These are phyloP conservation scores for Falco biarmicus DNA, from an alignment of 2,797 vertebrate genomes.

Conservation along the genomic window DNA sequence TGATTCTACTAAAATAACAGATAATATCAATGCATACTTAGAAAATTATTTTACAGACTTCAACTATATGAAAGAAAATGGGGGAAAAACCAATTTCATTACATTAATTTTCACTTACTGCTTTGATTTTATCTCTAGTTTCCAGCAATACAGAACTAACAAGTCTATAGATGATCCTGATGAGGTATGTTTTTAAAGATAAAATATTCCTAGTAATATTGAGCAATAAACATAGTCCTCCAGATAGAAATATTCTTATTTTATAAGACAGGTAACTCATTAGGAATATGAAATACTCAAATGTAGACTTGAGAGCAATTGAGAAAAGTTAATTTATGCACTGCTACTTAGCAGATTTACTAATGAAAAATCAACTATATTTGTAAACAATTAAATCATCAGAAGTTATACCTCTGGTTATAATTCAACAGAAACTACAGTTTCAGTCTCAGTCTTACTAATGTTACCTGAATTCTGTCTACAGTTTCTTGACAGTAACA, in stretches of 20 bases:
- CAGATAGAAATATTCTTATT: neutral
- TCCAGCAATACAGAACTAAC: constrained; percentile 13
- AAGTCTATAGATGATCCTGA: constrained; percentile 8
- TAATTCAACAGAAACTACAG: neutral
- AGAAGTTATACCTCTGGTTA: neutral
- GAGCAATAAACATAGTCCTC: neutral
- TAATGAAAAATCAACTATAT: neutral
- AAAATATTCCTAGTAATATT: neutral
- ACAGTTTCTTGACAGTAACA: neutral
- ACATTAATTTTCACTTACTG: constrained; percentile 31
- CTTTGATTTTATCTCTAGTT: constrained; percentile 62
- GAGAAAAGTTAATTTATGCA: neutral
- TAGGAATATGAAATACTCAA: neutral
- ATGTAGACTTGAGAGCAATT: neutral
- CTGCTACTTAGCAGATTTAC: neutral
- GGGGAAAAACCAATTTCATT: neutral
- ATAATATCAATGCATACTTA: neutral
- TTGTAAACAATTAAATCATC: neutral
- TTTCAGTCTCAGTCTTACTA: neutral
- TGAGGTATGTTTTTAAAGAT: constrained; percentile 63
- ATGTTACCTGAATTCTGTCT: neutral
- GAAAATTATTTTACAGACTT: neutral
- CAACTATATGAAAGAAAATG: neutral
- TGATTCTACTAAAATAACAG: neutral
- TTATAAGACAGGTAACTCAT: neutral